Conservation (phyloP, 1,140 invertebrate species). For the Meloidogyne floridensis region DNA sequence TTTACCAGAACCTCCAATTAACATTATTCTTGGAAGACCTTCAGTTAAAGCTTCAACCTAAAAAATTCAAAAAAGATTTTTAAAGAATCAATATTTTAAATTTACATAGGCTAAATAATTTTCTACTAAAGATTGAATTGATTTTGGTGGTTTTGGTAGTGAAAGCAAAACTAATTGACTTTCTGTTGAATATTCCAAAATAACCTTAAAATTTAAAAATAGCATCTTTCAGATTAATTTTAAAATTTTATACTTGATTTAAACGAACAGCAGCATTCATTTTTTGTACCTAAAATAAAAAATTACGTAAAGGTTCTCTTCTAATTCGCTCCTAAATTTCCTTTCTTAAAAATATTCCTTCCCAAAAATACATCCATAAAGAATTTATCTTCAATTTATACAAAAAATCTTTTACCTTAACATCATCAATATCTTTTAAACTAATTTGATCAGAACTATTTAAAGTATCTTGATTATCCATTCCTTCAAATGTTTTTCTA, state of each 20-base stretch:
- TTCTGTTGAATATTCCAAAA: constrained; percentile 92
- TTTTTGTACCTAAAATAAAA: constrained; percentile 67
- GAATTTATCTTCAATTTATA: not conserved
- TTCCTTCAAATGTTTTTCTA: constrained; percentile 39
- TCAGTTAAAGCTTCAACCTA: constrained; percentile 90
- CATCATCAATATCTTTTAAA: constrained; percentile 54
- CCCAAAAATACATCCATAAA: no score
- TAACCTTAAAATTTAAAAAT: constrained; percentile 70
- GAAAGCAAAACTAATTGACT: constrained; percentile 96
- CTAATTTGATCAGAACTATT: constrained; percentile 46
- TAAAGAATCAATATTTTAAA: not conserved
- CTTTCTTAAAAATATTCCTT: no score
- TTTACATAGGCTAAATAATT: constrained; percentile 90
- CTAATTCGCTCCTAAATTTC: no score
- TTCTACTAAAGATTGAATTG: constrained; percentile 50
- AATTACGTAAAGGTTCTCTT: not conserved
- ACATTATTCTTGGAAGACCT: constrained; percentile 89
- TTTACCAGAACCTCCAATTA: constrained; percentile 93
- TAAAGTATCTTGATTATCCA: constrained; percentile 51
- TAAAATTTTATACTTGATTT: constrained; percentile 74
- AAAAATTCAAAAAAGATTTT: constrained; percentile 1
- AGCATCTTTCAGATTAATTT: not conserved
- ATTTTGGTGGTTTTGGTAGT: constrained; percentile 87
- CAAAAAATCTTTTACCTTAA: constrained; percentile 35
- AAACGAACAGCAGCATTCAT: constrained; percentile 98